Evolutionary conservation across 2,888 invertebrate species (phyloP).

Genomic region (Xanthia togata): DNA sequence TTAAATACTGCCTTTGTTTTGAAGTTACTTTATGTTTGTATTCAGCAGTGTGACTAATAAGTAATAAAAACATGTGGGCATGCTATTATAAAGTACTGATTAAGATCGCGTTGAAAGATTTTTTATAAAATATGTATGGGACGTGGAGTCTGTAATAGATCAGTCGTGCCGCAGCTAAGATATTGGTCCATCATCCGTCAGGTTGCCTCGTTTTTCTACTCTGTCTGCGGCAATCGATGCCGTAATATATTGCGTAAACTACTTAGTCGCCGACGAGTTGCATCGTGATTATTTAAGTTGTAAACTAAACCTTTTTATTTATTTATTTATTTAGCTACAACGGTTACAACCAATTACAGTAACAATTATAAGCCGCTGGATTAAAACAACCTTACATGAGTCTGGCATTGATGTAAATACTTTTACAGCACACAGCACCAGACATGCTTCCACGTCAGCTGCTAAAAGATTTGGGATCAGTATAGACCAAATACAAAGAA

Average conservation of each 20-base stretch:
- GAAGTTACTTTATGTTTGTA: slow-evolving; percentile 21
- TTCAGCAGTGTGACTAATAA: slow-evolving; percentile 45
- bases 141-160: slow-evolving; percentile 31
- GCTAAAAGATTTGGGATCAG: too few species aligned
- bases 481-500: too few species aligned
- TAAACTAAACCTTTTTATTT: slow-evolving; percentile 56
- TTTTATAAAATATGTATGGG: slow-evolving; percentile 32
- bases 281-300: slow-evolving; percentile 58
- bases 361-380: too few species aligned
- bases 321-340: too few species aligned
- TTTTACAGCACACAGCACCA: too few species aligned
- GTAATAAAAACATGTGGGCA: slow-evolving; percentile 28
- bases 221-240: slow-evolving; percentile 43
- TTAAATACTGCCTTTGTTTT: slow-evolving; percentile 42
- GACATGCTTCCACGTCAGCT: too few species aligned
- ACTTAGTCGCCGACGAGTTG: slow-evolving; percentile 50
- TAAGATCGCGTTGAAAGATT: slow-evolving; percentile 30
- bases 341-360: too few species aligned
- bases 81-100: slow-evolving; percentile 38
- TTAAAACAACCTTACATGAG: too few species aligned
- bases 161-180: slow-evolving; percentile 44
- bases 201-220: slow-evolving; percentile 55
- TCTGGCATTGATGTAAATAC: too few species aligned
- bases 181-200: slow-evolving; percentile 57
- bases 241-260: slow-evolving; percentile 63